Base-by-base conservation (phyloP, 30 jellyfish, hydroid and myxozoan species). In the Hydractinia echinata region DNA sequence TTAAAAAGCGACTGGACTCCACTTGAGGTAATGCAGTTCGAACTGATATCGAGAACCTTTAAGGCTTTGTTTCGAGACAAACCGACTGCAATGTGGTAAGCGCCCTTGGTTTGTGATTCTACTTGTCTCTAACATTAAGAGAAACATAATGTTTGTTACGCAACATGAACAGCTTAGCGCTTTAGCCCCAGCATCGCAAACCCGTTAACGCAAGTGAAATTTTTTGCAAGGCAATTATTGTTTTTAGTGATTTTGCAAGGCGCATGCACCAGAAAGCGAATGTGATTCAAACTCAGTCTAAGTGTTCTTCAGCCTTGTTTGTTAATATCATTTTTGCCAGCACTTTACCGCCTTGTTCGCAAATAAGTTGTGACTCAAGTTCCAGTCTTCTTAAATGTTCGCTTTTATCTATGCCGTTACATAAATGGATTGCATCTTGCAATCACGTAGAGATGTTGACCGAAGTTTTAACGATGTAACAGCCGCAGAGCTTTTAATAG, bases 271-370 rank as follows among this genome's bases (percentile, higher is more conserved):
- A 3, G 84, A 81, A 84, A 79, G 71, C 67, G 79, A 14, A 88
- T 58, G 51, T 88, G 93, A 60, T 88, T 88, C 96, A 94, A 88
- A 64, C 96, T 88, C 68, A 88, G 73, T 88, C 94, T 5, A 88
- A 81, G 51, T 79, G 77, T 55, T 70, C 53, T 5, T 83, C 60
- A 7, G 74, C 67, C 16, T 53, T 53, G 68, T 86, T 86, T 44
- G 15, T 53, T 7, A 84, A 64, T 4, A 88, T 55, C 14, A 87
- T 87, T 66, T 30, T 64, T 55, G 91, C 92, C 0, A 88, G 53
- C 14, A 54, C 79, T 7, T 16, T 55, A 8, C 92, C 96, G 15
- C 86, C 91, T 62, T 55, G 66, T 5, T 79, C 79, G 67, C 79
- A 62, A 61, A 83, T 61, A 76, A 88, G 52, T 88, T 88, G 44